phyloP scores from a whole-genome alignment of 2,797 vertebrate species.

The Cyclopterus lumpus region DNA sequence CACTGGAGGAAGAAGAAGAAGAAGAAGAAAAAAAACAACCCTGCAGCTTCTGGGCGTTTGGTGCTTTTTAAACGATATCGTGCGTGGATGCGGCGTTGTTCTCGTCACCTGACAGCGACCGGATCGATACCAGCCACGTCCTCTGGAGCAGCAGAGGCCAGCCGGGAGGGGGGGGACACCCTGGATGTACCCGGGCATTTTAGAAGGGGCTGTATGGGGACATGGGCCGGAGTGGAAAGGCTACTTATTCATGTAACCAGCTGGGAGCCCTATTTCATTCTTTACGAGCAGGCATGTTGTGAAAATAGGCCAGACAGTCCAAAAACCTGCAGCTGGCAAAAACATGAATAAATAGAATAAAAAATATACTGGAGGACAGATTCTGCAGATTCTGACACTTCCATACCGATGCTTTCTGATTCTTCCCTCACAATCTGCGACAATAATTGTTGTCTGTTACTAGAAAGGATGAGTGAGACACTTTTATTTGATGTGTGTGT shows the following conservation, averaged over 20 bases:
- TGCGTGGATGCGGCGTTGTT: constrained; percentile 46
- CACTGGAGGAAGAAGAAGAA: background rate
- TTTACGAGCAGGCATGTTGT: constrained; percentile 57
- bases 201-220: constrained; percentile 55
- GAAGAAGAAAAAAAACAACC: background rate
- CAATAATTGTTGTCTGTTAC: no score
- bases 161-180: constrained; percentile 44
- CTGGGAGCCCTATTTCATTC: constrained; percentile 44
- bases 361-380: background rate
- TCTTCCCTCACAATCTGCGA: background rate
- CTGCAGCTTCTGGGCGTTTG: constrained; percentile 48
- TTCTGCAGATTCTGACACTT: constrained; percentile 35
- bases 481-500: constrained; percentile 13
- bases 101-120: constrained; percentile 54
- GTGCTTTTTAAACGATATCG: background rate
- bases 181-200: constrained; percentile 58
- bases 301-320: constrained; percentile 76
- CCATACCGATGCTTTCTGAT: background rate
- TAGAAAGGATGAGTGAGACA: constrained; percentile 1
- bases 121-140: constrained; percentile 59
- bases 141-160: constrained; percentile 33
- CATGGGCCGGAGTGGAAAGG: constrained; percentile 71
- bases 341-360: background rate
- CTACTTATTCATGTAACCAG: constrained; percentile 76
- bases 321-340: constrained; percentile 46